Evolutionary conservation across 2,888 invertebrate species (phyloP).

Genomic region (Acholoe squamosa): DNA sequence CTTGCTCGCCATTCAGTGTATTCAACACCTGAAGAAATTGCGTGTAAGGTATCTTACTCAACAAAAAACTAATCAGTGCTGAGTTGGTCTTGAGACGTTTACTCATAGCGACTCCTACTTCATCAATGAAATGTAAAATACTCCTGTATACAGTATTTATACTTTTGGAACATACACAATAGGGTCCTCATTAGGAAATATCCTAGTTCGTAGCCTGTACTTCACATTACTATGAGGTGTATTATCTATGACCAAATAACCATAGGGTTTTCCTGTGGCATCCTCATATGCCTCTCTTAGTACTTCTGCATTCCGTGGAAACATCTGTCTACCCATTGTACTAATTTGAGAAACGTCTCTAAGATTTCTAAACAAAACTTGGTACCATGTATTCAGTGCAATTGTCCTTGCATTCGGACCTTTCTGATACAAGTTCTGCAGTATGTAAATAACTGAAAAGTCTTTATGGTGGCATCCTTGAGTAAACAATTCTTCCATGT

Average conservation of each 20-base stretch:
- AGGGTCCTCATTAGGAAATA: conserved; percentile 58
- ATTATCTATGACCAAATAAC: conserved; percentile 59
- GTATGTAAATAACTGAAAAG: conserved; percentile 33
- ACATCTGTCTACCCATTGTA: conserved; percentile 48
- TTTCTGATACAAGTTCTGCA: conserved; percentile 59
- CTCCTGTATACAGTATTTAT: conserved; percentile 1
- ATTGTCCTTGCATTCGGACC: conserved; percentile 25
- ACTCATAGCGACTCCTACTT: conserved; percentile 24
- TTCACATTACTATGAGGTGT: not conserved
- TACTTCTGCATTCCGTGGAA: conserved; percentile 44
- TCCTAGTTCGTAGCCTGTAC: conserved; percentile 20
- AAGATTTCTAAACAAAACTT: conserved; percentile 53
- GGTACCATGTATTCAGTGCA: conserved; percentile 53
- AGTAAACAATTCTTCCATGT: conserved; percentile 57
- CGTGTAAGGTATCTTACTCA: not conserved
- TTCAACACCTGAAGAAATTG: not conserved
- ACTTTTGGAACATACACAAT: conserved; percentile 19
- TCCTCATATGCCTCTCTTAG: conserved; percentile 54
- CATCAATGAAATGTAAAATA: not conserved
- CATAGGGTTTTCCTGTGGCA: conserved; percentile 57
- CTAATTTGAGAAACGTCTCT: conserved; percentile 51
- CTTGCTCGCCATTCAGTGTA: not conserved
- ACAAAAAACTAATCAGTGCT: not conserved
- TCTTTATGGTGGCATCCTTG: conserved; percentile 37
- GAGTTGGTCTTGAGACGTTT: conserved; percentile 26